phyloP scores from a whole-genome alignment of 2,113 vertebrate species.

The Poeciliopsis retropinna region DNA sequence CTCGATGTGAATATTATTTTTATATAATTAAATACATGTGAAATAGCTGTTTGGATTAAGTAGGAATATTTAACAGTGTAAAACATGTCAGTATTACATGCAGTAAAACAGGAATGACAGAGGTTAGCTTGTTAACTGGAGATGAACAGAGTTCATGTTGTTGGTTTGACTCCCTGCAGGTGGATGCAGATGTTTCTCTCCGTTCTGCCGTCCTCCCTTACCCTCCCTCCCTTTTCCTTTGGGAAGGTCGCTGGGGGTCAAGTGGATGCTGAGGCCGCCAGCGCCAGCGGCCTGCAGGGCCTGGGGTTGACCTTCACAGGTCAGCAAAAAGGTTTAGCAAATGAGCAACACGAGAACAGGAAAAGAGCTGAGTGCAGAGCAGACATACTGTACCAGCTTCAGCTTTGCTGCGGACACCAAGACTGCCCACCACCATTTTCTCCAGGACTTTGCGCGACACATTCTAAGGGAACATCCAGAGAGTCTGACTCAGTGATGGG shows the following conservation, averaged over 20 bases:
- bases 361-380: not conserved
- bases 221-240: conserved; percentile 18
- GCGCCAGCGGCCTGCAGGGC: conserved; percentile 68
- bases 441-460: conserved; percentile 63
- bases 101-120: not conserved
- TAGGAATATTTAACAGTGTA: not conserved
- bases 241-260: conserved; percentile 59
- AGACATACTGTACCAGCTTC: conserved; percentile 54
- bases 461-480: conserved; percentile 46
- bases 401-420: conserved; percentile 61
- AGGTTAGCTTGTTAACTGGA: conserved; percentile 55
- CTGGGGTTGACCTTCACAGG: conserved; percentile 48
- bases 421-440: conserved; percentile 72
- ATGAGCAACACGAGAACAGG: not conserved
- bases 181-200: conserved; percentile 23
- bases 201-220: conserved; percentile 2
- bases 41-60: too few relatives aligned
- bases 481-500: not conserved
- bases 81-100: not conserved
- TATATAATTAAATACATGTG: not conserved
- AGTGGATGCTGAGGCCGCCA: conserved; percentile 61
- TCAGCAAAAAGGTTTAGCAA: not conserved
- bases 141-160: conserved; percentile 66
- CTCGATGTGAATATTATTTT: not conserved
- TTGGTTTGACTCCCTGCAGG: conserved; percentile 34